Percentiles rank a stretch among this genome's conserved stretches.
phyloP scores from a whole-genome alignment of 2,888 invertebrate species.

The Tachina grossa region DNA sequence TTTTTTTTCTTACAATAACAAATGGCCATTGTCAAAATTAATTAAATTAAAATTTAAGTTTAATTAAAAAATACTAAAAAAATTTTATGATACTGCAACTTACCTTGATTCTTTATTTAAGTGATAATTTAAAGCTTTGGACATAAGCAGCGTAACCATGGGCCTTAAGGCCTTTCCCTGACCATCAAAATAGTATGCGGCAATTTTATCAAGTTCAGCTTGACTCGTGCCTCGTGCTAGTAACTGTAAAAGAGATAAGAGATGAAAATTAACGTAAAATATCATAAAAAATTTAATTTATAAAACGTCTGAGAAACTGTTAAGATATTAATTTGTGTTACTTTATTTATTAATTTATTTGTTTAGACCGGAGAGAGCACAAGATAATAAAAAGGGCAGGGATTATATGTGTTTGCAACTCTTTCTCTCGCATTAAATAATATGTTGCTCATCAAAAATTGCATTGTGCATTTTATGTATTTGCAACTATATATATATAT shows the following conservation, averaged over 20 bases:
- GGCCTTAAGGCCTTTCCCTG: slow-evolving; percentile 98
- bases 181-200: slow-evolving; percentile 99
- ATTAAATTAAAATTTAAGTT: neutral
- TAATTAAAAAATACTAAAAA: slow-evolving; percentile 3
- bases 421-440: no score
- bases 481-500: no score
- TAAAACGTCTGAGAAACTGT: neutral
- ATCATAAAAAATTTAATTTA: neutral
- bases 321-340: no score
- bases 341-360: no score
- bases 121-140: slow-evolving; percentile 95
- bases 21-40: neutral
- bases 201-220: slow-evolving; percentile 93
- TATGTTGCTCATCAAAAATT: no score
- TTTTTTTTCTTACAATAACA: neutral
- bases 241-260: slow-evolving; percentile 75
- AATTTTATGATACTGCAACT: slow-evolving; percentile 73
- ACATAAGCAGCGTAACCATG: slow-evolving; percentile 96
- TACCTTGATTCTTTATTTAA: slow-evolving; percentile 92
- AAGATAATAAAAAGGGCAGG: no score
- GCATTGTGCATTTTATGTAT: no score
- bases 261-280: neutral
- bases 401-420: no score
- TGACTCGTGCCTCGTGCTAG: slow-evolving; percentile 91
- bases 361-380: no score